phyloP scores from a whole-genome alignment of 2,113 vertebrate genomes.

The Chaenogobius annularis region DNA sequence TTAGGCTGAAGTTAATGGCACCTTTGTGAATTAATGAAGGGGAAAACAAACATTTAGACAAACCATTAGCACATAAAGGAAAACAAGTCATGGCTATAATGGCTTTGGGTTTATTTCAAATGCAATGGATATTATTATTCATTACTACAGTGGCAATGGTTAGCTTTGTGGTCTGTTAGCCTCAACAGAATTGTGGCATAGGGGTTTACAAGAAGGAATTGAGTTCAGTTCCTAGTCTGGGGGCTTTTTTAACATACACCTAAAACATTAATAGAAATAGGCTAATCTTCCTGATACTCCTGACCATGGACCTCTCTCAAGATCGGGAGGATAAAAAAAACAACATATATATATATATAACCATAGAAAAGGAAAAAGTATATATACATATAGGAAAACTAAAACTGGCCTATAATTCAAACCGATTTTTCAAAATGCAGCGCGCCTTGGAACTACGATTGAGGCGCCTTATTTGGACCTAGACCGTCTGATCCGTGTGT shows the following conservation, averaged over 20 bases:
- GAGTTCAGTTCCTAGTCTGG: neutral
- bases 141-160: neutral
- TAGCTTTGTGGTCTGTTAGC: neutral
- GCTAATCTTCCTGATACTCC: neutral
- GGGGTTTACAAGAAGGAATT: too few relatives aligned
- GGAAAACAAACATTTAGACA: neutral
- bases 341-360: too few relatives aligned
- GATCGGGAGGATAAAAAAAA: too few relatives aligned
- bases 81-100: slow-evolving; percentile 2
- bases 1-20: slow-evolving; percentile 10
- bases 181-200: neutral
- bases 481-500: too few relatives aligned
- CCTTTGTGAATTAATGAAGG: neutral
- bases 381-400: too few relatives aligned
- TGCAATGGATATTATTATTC: slow-evolving; percentile 5
- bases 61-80: slow-evolving; percentile 4
- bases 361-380: too few relatives aligned
- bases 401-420: too few relatives aligned
- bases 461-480: too few relatives aligned
- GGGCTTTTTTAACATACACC: neutral
- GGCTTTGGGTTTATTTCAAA: neutral
- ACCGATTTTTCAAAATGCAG: too few relatives aligned
- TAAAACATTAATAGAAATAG: neutral
- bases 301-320: neutral
- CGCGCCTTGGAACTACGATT: too few relatives aligned